Percentiles rank a stretch among this genome's conserved stretches.
These are phyloP conservation scores for Leptopilina myrica DNA, from an alignment of 2,888 invertebrate species.

Conservation along the genomic window DNA sequence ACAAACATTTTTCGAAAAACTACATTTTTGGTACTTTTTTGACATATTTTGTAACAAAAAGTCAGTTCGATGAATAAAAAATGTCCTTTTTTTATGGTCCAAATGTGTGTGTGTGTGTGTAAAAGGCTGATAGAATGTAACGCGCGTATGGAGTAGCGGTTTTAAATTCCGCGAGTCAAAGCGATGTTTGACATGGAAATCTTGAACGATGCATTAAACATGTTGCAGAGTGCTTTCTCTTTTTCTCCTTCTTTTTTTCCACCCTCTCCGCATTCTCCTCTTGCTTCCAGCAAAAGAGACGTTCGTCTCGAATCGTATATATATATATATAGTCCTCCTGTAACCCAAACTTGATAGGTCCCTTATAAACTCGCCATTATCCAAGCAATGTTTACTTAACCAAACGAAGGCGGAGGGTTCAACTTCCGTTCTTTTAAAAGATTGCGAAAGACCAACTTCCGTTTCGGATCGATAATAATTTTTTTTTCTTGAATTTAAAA, in stretches of 20 bases:
- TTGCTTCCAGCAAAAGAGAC: conserved; percentile 45
- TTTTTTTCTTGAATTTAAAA: no score
- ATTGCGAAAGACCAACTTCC: conserved; percentile 40
- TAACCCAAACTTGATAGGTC: conserved; percentile 50
- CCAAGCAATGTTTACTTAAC: conserved; percentile 74
- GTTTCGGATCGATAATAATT: no score
- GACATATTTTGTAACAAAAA: neutral
- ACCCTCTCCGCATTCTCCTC: conserved; percentile 53
- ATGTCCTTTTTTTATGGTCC: neutral
- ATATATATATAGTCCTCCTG: conserved; percentile 47
- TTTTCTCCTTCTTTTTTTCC: conserved; percentile 52
- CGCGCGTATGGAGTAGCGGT: conserved; percentile 61
- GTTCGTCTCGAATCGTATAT: conserved; percentile 46
- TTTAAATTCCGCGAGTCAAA: conserved; percentile 76
- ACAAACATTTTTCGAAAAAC: no score
- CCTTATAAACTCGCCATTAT: conserved; percentile 63
- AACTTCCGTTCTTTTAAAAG: conserved; percentile 59
- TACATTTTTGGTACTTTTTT: neutral
- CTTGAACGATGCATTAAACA: conserved; percentile 76
- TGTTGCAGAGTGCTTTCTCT: conserved; percentile 67
- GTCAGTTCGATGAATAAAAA: conserved; percentile 13
- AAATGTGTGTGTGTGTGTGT: conserved; percentile 45
- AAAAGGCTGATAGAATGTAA: conserved; percentile 42
- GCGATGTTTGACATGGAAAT: conserved; percentile 77
- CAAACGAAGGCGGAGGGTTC: conserved; percentile 69